Percentiles rank a stretch among this genome's conserved stretches.
phyloP scores from a whole-genome alignment of 2,113 vertebrate species.

The Tragelaphus strepsiceros region DNA sequence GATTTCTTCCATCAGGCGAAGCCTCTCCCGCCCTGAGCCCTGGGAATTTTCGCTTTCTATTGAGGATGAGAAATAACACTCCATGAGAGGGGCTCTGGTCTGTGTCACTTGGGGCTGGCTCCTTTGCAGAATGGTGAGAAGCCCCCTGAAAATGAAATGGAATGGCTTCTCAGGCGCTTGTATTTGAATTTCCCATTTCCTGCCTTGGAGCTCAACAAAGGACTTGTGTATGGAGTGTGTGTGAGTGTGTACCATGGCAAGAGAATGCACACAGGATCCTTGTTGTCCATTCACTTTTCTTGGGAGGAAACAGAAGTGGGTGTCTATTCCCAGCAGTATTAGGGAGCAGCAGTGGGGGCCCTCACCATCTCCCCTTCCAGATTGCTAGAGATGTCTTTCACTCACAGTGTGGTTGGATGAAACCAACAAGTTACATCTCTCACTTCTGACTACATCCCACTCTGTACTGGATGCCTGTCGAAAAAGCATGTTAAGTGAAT shows the following conservation, averaged over 20 bases:
- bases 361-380: background rate
- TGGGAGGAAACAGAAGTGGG: conserved; percentile 27
- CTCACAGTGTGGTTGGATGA: background rate
- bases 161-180: conserved; percentile 31
- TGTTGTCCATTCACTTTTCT: conserved; percentile 37
- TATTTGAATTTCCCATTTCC: conserved; percentile 59
- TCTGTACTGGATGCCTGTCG: background rate
- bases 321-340: background rate
- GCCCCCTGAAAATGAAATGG: conserved; percentile 32
- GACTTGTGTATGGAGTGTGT: conserved; percentile 18
- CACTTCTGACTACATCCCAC: background rate
- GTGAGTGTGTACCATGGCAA: background rate
- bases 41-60: conserved; percentile 47
- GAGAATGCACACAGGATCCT: conserved; percentile 33
- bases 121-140: conserved; percentile 5
- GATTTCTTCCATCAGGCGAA: background rate
- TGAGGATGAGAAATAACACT: conserved; percentile 30
- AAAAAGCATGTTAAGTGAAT: background rate
- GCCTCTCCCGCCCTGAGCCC: background rate
- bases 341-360: background rate
- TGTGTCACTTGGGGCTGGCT: conserved; percentile 29
- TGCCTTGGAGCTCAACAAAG: conserved; percentile 50
- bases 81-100: conserved; percentile 32
- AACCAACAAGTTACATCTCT: background rate
- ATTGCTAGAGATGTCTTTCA: background rate